These are phyloP conservation scores for Crotalus helleri DNA, from an alignment of 2,113 vertebrate genomes.

Conservation along the genomic window DNA sequence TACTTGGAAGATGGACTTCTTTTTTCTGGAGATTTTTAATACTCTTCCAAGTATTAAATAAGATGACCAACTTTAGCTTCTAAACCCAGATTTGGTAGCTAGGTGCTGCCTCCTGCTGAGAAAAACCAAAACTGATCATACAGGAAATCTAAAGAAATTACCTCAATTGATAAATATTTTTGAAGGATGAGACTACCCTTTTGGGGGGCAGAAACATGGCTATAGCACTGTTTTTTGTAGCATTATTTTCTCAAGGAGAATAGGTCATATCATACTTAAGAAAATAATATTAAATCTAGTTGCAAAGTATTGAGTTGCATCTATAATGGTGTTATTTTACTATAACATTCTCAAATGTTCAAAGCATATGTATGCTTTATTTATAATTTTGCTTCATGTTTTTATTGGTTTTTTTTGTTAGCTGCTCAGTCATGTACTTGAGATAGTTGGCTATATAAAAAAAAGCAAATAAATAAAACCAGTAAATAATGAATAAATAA, in stretches of 20 bases:
- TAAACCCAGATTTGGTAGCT: neutral
- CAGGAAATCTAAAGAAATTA: neutral
- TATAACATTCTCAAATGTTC: neutral
- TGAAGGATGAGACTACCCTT: neutral
- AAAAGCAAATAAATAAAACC: neutral
- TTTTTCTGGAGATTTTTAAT: neutral
- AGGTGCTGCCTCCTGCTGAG: neutral
- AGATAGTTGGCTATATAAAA: neutral
- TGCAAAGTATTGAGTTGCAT: neutral
- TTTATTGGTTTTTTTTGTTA: neutral
- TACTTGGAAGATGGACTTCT: neutral
- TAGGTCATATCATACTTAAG: neutral
- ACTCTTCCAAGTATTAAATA: neutral
- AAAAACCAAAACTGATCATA: neutral
- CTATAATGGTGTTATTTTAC: neutral
- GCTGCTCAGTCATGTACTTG: neutral
- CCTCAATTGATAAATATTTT: neutral
- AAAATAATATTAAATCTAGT: neutral
- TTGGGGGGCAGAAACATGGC: neutral
- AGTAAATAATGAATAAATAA: neutral
- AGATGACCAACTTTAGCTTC: neutral
- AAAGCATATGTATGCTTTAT: neutral
- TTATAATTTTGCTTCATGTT: neutral
- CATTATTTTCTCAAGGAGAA: neutral
- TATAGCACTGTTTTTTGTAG: neutral